Evolutionary conservation across 2,888 invertebrate genomes (phyloP).

Genomic region (Callyntrura guangdongensis): DNA sequence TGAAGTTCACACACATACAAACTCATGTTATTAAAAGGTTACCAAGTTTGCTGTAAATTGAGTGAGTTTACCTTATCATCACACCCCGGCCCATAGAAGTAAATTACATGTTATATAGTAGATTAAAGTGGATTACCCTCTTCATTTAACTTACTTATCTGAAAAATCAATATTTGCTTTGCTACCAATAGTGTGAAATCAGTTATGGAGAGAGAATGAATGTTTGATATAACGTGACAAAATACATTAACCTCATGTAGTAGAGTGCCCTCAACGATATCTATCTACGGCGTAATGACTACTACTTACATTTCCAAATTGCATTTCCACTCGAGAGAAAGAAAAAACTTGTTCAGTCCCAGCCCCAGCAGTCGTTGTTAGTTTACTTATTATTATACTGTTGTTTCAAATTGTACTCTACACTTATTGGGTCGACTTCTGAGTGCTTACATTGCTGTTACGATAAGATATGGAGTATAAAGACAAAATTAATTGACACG

Average conservation of each 20-base stretch:
- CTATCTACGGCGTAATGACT: background rate
- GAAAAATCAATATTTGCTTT: conserved; percentile 49
- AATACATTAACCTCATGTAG: conserved; percentile 27
- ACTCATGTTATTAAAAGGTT: too few species aligned
- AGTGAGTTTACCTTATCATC: background rate
- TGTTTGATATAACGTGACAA: conserved; percentile 16
- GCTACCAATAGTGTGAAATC: conserved; percentile 50
- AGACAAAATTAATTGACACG: background rate
- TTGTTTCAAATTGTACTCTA: background rate
- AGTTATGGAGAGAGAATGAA: conserved; percentile 22
- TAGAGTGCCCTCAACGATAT: background rate
- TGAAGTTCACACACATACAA: too few species aligned
- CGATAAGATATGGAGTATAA: too few species aligned
- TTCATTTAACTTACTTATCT: background rate
- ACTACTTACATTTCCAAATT: background rate
- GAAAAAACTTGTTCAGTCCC: too few species aligned
- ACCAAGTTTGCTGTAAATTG: too few species aligned
- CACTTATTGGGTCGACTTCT: too few species aligned
- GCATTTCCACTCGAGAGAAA: background rate
- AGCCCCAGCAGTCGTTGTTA: background rate
- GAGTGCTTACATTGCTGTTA: background rate
- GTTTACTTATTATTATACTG: background rate
- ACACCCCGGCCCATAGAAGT: background rate
- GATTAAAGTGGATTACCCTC: background rate
- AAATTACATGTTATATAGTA: too few species aligned